Evolutionary conservation across 2,888 invertebrate genomes (phyloP), one percentile per base, ranked within the genome.

Genomic region (Amiota communis): DNA sequence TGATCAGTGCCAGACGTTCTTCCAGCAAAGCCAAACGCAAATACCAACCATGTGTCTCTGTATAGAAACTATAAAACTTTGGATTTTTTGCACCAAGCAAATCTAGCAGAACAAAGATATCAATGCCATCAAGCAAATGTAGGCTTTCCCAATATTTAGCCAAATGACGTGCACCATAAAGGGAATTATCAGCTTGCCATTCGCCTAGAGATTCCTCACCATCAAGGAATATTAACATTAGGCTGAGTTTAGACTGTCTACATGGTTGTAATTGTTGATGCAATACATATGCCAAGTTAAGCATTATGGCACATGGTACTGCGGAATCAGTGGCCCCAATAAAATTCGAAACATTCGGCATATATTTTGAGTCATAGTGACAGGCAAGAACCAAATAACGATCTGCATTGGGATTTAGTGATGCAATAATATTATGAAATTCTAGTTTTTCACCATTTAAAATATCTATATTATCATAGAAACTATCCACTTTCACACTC

Each of bases 201-300:
- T 92, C 88, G 1, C 92, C 88, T 88, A 98, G 98, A 0, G 99
- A 98, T 91, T 99, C 99, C 89, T 99, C 99, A 0, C 99, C 99
- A 87, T 99, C 99, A 86, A 99, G 97, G 91, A 99, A 99, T 79
- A 99, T 91, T 76, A 98, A 92, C 92, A 96, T 96, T 69, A 95
- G 88, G 70, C 83, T 81, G n/a, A 86, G 68, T 57, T 76, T 74
- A 13, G 77, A n/a, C 8, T 77, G 4, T 71, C 90, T 90, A 69
- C 93, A 90, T 1, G 88, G 80, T 8, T 91, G 86, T 61, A 95
- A 86, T 70, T 92, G 90, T 0, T 89, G 84, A 15, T 92, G 88
- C 92, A 96, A 91, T 15, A 93, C 92, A 77, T 92, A 91, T 0
- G 96, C 96, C 57, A 97, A 87, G 88, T 96, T 95, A 6, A 97